Conservation (phyloP, 2,113 vertebrate genomes). For the Motacilla alba region DNA sequence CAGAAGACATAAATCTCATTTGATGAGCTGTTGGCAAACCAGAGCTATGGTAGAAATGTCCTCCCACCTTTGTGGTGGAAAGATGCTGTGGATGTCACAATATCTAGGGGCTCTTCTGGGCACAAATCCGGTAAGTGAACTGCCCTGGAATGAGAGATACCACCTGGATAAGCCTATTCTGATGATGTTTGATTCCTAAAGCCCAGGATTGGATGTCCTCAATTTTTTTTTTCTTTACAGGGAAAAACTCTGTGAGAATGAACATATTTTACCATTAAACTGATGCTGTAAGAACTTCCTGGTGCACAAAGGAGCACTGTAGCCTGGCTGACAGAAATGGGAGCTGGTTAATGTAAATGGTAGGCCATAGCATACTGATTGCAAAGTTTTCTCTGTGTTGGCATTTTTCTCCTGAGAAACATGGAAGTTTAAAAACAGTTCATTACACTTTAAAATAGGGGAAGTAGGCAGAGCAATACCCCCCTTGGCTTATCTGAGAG, state of each 20-base stretch:
- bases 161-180: neutral
- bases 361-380: neutral
- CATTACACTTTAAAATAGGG: neutral
- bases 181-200: neutral
- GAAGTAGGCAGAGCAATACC: neutral
- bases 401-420: neutral
- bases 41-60: neutral
- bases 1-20: neutral
- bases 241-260: neutral
- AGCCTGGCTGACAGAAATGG: neutral
- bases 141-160: neutral
- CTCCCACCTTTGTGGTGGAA: neutral
- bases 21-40: neutral
- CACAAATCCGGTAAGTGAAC: neutral
- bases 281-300: neutral
- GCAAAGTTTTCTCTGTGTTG: neutral
- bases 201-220: neutral
- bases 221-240: neutral
- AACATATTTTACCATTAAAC: neutral
- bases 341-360: neutral
- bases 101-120: neutral
- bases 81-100: neutral
- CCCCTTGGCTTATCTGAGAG: neutral
- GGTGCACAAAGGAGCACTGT: neutral
- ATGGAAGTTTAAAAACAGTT: neutral